A percentile compares a stretch with the other conserved stretches of the same genome.
phyloP scores from a whole-genome alignment of 2,888 invertebrate genomes.

The Oegoconia quadripuncta region DNA sequence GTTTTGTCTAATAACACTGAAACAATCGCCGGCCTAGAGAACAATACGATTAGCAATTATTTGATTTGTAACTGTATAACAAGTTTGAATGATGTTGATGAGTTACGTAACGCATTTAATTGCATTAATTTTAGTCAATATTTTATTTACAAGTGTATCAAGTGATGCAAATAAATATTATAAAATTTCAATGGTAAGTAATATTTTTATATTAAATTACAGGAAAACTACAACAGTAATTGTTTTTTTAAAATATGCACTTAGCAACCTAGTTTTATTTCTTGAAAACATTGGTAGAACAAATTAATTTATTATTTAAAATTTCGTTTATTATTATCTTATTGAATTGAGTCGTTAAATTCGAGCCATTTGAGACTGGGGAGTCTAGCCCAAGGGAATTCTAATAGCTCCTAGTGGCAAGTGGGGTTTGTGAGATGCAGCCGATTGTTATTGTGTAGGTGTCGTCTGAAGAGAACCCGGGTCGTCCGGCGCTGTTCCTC shows the following conservation, averaged over 20 bases:
- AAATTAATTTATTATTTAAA: too few relatives aligned
- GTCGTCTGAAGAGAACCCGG: constrained; percentile 40
- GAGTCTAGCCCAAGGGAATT: too few relatives aligned
- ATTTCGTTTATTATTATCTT: too few relatives aligned
- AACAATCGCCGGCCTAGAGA: background rate
- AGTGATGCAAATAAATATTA: constrained; percentile 23
- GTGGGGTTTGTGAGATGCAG: too few relatives aligned
- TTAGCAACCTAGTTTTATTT: too few relatives aligned
- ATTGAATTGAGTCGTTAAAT: too few relatives aligned
- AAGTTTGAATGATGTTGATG: background rate
- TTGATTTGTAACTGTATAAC: background rate
- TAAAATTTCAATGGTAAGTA: constrained; percentile 58
- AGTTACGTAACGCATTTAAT: background rate
- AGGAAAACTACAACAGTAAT: background rate
- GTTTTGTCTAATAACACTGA: background rate
- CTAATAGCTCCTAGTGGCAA: too few relatives aligned
- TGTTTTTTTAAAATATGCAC: too few relatives aligned
- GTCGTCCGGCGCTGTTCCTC: constrained; percentile 43
- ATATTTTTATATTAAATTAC: constrained; percentile 4
- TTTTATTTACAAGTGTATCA: background rate
- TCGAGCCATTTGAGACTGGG: too few relatives aligned
- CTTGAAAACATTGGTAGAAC: too few relatives aligned
- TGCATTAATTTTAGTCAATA: background rate
- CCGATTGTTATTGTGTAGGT: constrained; percentile 33
- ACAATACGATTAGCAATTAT: background rate